Evolutionary conservation across 2,797 vertebrate genomes (phyloP).

Genomic region (Lateolabrax maculatus): DNA sequence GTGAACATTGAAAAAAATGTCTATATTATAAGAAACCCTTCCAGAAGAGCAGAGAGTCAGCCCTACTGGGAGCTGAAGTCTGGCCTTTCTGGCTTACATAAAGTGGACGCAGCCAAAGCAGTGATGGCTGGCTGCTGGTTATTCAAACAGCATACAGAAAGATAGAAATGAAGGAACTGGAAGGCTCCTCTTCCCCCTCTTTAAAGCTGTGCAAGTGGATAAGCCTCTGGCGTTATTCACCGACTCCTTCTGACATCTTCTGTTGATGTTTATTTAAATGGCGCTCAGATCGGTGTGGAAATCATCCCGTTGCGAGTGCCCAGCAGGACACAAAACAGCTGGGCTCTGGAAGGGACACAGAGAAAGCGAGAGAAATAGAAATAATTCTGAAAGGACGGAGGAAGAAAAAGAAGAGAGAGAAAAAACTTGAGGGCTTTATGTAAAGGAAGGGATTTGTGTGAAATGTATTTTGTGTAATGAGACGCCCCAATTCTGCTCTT

Average conservation of each 20-base stretch:
- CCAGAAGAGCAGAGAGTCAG: constrained; percentile 36
- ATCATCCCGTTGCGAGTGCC: constrained; percentile 64
- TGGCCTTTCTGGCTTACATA: constrained; percentile 52
- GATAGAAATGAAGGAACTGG: constrained; percentile 64
- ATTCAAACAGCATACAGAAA: constrained; percentile 70
- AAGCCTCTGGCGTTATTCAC: constrained; percentile 81
- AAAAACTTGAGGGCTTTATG: constrained; percentile 61
- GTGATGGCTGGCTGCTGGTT: constrained; percentile 68
- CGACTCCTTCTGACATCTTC: constrained; percentile 75
- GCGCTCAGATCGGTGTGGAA: constrained; percentile 74
- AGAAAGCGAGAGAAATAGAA: constrained; percentile 20
- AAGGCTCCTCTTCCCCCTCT: constrained; percentile 63
- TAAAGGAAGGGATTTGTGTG: constrained; percentile 64
- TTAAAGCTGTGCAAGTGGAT: constrained; percentile 76
- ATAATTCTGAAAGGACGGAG: constrained; percentile 47
- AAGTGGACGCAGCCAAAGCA: constrained; percentile 53
- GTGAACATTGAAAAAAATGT: constrained; percentile 37
- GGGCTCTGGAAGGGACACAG: constrained; percentile 65
- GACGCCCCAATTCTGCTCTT: constrained; percentile 66
- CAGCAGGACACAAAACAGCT: constrained; percentile 75
- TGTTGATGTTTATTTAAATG: constrained; percentile 84
- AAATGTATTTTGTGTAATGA: constrained; percentile 76
- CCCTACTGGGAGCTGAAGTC: constrained; percentile 46
- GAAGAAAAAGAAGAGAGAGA: constrained; percentile 16
- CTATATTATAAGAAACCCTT: constrained; percentile 38